Percentiles rank a stretch among this genome's conserved stretches.
Evolutionary conservation across 2,888 invertebrate genomes (phyloP).

Genomic region (Julus scandinavius): DNA sequence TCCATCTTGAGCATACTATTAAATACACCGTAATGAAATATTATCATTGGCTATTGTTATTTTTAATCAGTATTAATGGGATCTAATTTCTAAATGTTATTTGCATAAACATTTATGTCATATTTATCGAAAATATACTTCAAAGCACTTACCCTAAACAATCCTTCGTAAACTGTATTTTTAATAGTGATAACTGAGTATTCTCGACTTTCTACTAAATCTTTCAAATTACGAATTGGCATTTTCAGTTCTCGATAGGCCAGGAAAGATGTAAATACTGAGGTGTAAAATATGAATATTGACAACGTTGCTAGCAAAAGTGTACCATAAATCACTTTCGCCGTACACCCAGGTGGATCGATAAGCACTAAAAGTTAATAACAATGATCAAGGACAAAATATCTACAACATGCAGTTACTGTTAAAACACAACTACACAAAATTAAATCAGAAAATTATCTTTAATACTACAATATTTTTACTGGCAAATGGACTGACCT

Average conservation of each 20-base stretch:
- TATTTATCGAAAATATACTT: too few species aligned
- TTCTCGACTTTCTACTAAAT: constrained; percentile 16
- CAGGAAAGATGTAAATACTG: constrained; percentile 43
- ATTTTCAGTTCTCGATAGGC: constrained; percentile 42
- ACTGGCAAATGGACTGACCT: constrained; percentile 33
- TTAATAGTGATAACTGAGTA: not conserved
- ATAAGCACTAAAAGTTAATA: not conserved
- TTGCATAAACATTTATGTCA: too few species aligned
- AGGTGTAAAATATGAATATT: constrained; percentile 50
- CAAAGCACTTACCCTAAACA: constrained; percentile 18
- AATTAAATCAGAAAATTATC: too few species aligned
- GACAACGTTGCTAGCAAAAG: constrained; percentile 22
- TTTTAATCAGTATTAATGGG: too few species aligned
- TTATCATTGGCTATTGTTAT: too few species aligned
- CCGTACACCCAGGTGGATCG: constrained; percentile 40
- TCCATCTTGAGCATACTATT: not conserved
- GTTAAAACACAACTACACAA: too few species aligned
- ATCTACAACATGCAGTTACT: too few species aligned
- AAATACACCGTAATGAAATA: not conserved
- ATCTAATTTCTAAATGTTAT: too few species aligned
- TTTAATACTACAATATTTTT: too few species aligned
- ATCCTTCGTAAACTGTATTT: constrained; percentile 1
- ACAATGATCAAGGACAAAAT: too few species aligned
- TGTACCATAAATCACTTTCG: constrained; percentile 45
- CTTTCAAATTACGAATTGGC: constrained; percentile 6